phyloP scores from a whole-genome alignment of 2,888 invertebrate genomes.

The Drosophila nigritarsus region DNA sequence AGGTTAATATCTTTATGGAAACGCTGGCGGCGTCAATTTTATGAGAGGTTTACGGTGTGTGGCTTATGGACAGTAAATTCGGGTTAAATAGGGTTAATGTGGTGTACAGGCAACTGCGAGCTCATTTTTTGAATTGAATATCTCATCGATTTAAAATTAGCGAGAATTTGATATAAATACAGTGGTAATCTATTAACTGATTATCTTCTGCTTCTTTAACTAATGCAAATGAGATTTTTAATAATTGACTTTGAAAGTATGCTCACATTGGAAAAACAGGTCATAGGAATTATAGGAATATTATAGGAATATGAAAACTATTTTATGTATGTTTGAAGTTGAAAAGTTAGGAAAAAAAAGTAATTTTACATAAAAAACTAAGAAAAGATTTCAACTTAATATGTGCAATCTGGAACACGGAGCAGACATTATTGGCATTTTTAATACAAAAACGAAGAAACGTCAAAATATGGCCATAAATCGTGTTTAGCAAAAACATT shows the following conservation, averaged over 20 bases:
- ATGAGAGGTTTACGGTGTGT: constrained; percentile 40
- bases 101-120: constrained; percentile 27
- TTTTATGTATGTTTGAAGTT: neutral
- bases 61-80: constrained; percentile 46
- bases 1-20: constrained; percentile 67
- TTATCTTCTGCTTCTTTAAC: neutral
- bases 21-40: constrained; percentile 44
- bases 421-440: neutral
- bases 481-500: neutral
- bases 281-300: too few relatives aligned
- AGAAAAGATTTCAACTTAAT: neutral
- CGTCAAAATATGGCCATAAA: constrained; percentile 11
- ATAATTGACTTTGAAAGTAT: neutral
- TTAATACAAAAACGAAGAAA: neutral
- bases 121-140: neutral
- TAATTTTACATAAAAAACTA: neutral
- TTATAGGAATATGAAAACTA: too few relatives aligned
- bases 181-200: neutral
- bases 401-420: too few relatives aligned
- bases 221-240: neutral
- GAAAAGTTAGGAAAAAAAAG: neutral
- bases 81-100: constrained; percentile 72
- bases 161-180: neutral
- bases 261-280: too few relatives aligned
- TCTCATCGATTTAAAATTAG: neutral